phyloP scores from a whole-genome alignment of 1,140 invertebrate genomes.

The Drosophila setifemur region DNA sequence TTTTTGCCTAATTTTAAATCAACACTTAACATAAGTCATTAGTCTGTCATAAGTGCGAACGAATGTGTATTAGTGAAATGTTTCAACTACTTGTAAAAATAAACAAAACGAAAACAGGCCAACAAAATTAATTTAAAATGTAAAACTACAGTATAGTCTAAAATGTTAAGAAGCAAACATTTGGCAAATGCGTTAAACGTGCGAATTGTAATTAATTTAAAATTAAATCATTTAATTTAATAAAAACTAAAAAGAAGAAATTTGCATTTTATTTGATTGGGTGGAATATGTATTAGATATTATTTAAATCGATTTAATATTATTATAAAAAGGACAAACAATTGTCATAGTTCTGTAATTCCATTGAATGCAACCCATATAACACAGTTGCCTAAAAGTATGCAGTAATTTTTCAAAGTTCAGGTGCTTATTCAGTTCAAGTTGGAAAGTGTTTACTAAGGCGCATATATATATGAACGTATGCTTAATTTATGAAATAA shows the following conservation, averaged over 20 bases:
- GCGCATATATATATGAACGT: background rate
- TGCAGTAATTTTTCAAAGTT: background rate
- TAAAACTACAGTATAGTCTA: conserved; percentile 30
- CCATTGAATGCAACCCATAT: conserved; percentile 9
- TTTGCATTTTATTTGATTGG: background rate
- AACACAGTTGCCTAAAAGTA: conserved; percentile 14
- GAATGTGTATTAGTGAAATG: conserved; percentile 66
- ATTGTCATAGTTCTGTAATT: no score
- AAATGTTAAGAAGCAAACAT: conserved; percentile 32
- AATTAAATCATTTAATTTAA: conserved; percentile 46
- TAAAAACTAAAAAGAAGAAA: conserved; percentile 32
- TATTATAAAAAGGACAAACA: no score
- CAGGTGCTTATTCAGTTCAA: background rate
- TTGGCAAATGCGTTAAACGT: conserved; percentile 58
- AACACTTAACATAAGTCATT: conserved; percentile 73
- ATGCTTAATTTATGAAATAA: background rate
- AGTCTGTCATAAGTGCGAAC: conserved; percentile 66
- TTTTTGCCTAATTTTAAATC: conserved; percentile 55
- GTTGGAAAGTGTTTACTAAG: background rate
- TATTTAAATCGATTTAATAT: no score
- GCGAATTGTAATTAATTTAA: conserved; percentile 51
- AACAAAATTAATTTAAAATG: conserved; percentile 45
- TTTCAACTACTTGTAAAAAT: conserved; percentile 65
- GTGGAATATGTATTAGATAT: background rate
- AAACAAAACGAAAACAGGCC: conserved; percentile 35